phyloP scores from a whole-genome alignment of 2,888 invertebrate genomes.

The Electrophaes corylata region DNA sequence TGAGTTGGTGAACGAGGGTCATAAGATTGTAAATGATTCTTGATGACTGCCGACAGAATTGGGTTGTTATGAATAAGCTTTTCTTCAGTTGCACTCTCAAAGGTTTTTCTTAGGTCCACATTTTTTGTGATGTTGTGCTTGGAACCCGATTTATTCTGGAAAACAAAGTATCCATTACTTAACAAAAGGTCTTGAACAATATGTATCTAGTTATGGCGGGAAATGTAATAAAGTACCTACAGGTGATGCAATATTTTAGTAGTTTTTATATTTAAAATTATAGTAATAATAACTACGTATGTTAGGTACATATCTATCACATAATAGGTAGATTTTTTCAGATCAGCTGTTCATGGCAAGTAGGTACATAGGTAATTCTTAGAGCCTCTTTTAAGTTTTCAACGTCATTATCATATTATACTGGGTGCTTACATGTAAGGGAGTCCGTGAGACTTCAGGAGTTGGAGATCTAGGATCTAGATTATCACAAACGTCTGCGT shows the following conservation, averaged over 20 bases:
- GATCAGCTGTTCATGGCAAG: too few relatives aligned
- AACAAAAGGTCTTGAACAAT: too few relatives aligned
- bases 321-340: too few relatives aligned
- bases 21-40: constrained; percentile 76
- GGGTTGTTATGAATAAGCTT: constrained; percentile 76
- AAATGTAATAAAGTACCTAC: too few relatives aligned
- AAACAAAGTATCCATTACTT: constrained; percentile 42
- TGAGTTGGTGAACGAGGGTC: constrained; percentile 85
- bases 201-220: too few relatives aligned
- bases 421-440: constrained; percentile 77
- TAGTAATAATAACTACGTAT: too few relatives aligned
- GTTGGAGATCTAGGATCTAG: constrained; percentile 86
- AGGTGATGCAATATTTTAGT: too few relatives aligned
- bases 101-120: constrained; percentile 75
- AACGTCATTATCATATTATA: too few relatives aligned
- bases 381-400: too few relatives aligned
- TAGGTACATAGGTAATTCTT: too few relatives aligned
- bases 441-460: constrained; percentile 83
- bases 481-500: constrained; percentile 56
- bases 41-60: constrained; percentile 76
- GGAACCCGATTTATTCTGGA: constrained; percentile 67
- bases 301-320: too few relatives aligned
- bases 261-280: too few relatives aligned
- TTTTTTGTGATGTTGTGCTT: constrained; percentile 80
- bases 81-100: constrained; percentile 70